Evolutionary conservation across 2,888 invertebrate genomes (phyloP).

Genomic region (Bursaphelenchus okinawaensis): DNA sequence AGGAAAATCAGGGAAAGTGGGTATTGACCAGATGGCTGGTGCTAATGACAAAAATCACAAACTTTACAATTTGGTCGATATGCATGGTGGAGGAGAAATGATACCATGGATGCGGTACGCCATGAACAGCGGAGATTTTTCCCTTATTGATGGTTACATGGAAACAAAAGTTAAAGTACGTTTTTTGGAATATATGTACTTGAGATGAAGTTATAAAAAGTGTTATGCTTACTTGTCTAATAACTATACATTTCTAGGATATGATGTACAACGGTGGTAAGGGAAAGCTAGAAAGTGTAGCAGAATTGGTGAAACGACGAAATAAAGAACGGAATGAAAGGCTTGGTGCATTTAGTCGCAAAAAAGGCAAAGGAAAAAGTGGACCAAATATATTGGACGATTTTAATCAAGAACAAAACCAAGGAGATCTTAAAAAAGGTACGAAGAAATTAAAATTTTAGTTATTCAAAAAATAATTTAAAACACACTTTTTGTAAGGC

Average conservation of each 20-base stretch:
- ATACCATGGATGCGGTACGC: conserved; percentile 71
- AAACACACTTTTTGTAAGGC: too few relatives aligned
- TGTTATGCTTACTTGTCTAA: neutral
- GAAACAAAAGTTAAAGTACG: conserved; percentile 9
- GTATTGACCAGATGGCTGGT: conserved; percentile 4
- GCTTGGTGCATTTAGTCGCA: conserved; percentile 52
- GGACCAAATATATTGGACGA: conserved; percentile 56
- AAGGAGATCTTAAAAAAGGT: conserved; percentile 49
- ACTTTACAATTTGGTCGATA: conserved; percentile 18
- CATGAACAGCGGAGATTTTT: conserved; percentile 40
- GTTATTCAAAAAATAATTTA: too few relatives aligned
- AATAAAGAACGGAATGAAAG: conserved; percentile 65
- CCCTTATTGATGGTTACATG: conserved; percentile 29
- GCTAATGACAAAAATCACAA: conserved; percentile 18
- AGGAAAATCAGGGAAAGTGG: conserved; percentile 3
- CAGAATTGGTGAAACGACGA: conserved; percentile 77
- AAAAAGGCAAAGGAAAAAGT: conserved; percentile 53
- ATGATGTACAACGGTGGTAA: conserved; percentile 87
- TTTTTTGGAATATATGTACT: neutral
- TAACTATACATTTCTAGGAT: conserved; percentile 62
- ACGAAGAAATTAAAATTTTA: too few relatives aligned
- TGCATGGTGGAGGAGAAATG: conserved; percentile 79
- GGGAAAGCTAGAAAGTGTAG: conserved; percentile 82
- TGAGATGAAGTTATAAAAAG: neutral
- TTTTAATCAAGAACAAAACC: conserved; percentile 45